These are phyloP conservation scores for Antechinus stuartii DNA, from an alignment of 2,113 vertebrate genomes.

Conservation along the genomic window DNA sequence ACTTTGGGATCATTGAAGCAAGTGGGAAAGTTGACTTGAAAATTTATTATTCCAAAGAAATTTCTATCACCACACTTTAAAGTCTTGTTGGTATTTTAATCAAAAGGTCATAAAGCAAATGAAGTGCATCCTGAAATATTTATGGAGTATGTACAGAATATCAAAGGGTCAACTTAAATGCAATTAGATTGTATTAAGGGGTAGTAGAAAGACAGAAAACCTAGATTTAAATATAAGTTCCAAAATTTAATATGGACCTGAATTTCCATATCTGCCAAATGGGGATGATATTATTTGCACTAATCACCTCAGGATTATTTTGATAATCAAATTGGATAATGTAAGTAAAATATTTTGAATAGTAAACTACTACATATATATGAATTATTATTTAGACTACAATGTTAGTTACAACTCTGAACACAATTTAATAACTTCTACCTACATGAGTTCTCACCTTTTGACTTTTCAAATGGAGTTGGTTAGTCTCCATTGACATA, in stretches of 20 bases:
- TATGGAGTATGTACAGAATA: neutral
- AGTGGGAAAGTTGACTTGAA: neutral
- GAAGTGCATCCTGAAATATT: neutral
- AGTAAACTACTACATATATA: neutral
- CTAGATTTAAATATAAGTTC: neutral
- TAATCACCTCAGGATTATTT: neutral
- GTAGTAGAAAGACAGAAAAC: neutral
- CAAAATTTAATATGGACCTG: neutral
- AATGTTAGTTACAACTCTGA: conserved; percentile 18
- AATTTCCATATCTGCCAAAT: neutral
- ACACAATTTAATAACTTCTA: conserved; percentile 4
- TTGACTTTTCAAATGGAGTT: conserved; percentile 8
- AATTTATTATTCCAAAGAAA: neutral
- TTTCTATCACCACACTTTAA: neutral
- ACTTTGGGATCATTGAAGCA: neutral
- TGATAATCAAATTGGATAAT: neutral
- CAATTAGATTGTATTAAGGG: neutral
- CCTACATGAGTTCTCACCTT: conserved; percentile 2
- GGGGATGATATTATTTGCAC: neutral
- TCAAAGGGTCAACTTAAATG: neutral
- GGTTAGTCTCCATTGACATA: neutral
- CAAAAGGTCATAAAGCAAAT: neutral
- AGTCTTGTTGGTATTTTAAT: neutral
- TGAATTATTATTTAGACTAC: neutral
- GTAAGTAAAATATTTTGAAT: neutral